Base-by-base conservation (phyloP, 2,888 invertebrate species). In the Poecilus cupreus region DNA sequence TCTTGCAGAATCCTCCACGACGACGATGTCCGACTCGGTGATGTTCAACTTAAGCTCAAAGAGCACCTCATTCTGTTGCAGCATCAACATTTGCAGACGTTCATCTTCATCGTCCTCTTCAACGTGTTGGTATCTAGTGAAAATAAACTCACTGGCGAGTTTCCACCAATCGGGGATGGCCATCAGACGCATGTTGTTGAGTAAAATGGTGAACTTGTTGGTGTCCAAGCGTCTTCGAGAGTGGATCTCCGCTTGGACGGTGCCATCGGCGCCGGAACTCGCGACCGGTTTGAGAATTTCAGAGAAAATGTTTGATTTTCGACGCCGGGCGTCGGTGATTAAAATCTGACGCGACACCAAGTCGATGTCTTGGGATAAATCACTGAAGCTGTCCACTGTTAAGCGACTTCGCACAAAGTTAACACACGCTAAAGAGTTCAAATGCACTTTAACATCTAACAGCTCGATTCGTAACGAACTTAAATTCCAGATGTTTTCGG, bases 121-220 rank as follows among this genome's bases (percentile, higher is more conserved):
- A 5, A 26, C 90, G 82, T 90, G 89, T 5, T 87, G 87, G 39
- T 87, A 86, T 79, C 89, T 92, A 87, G 82, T 80, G 84, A 93
- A 91, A 75, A 98, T 90, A 89, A 97, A 98, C 86, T 96, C 94
- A 84, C 93, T 91, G 0, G 96, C 93, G 5, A 94, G 93, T 88
- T 97, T 94, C 93, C 98, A 95, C 96, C 98, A 98, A 89, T 98
- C 97, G 85, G 98, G 91, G 83, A 98, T 94, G 0, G 96, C 96
- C 93, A 98, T 97, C 81, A 98, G 90, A 46, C 98, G 92, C 97
- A 98, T 98, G 88, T 97, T 97, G 90, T 98, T 98, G 77, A 98
- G 90, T 60, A 98, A 90, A 83, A 98, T 94, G 1, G 97, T 97
- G 86, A 97, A 96, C 84, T 96, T 94, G 0, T 93, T 92, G 18